Evolutionary conservation across 2,888 invertebrate genomes (phyloP), one percentile per base, ranked within the genome.

Genomic region (Frankliniella intonsa): DNA sequence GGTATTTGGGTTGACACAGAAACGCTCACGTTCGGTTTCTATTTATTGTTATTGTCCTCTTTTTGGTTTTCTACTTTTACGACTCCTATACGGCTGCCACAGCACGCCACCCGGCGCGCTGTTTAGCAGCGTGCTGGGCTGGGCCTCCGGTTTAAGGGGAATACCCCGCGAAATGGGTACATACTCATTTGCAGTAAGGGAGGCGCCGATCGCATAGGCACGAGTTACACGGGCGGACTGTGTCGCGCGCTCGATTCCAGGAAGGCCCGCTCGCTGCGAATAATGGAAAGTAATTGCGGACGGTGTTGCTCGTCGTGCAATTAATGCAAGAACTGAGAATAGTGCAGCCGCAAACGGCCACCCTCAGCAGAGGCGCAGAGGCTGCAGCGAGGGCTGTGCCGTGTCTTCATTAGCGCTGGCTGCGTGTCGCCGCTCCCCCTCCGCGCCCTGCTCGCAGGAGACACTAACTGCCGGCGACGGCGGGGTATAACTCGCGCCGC

Each of bases 241-340:
- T 38, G 38, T 5, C 38, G 38, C 38, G 5, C 38, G 38, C 62
- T 62, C n/a, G n/a, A 19, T 62, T 62, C 62, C 62, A 62, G 62
- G 62, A 62, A 62, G 62, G 62, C 19, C 62, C 7, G 14, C 38
- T 38, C 38, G 38, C 55, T 62, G 62, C 62, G 62, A 62, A 62
- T 62, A 62, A n/a, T 62, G 62, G 9, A n/a, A 19, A 62, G 62
- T 10, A 17, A 62, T 62, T 62, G 62, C 12, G 62, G 62, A 62
- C 62, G 62, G 62, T 62, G 62, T 62, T 62, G 62, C 62, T 62
- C 62, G 38, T 38, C 38, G n/a, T 62, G 62, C 62, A 62, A 62
- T 62, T 62, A 62, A 62, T 62, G 62, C 62, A 62, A n/a, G 14
- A 17, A 62, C 62, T 62, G 62, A 10, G 62, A 62, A 62, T 62